Evolutionary conservation across 2,888 invertebrate genomes (phyloP).

Genomic region (Protophormia terraenovae): DNA sequence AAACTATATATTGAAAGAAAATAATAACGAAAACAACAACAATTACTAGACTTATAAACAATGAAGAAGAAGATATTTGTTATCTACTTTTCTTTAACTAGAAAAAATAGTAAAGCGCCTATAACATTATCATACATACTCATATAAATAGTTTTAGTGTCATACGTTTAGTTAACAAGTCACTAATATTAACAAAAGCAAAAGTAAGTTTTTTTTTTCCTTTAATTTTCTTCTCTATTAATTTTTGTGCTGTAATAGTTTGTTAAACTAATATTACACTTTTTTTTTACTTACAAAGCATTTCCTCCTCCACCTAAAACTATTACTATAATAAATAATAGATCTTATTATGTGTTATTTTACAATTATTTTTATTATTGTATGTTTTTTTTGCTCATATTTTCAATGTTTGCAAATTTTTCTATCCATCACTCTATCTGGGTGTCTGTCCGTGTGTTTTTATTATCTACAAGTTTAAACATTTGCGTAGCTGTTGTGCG

Average conservation of each 20-base stretch:
- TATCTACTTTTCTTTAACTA: constrained; percentile 6
- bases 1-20: constrained; percentile 33
- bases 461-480: constrained; percentile 61
- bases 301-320: too few relatives aligned
- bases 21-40: constrained; percentile 3
- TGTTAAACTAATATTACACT: constrained; percentile 38
- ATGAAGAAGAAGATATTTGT: constrained; percentile 26
- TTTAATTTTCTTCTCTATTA: neutral
- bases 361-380: neutral
- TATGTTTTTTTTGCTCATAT: neutral
- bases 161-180: constrained; percentile 10
- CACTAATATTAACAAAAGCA: neutral
- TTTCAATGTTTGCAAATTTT: constrained; percentile 45
- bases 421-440: constrained; percentile 14
- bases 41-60: neutral
- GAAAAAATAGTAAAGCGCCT: constrained; percentile 1
- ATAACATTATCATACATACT: too few relatives aligned
- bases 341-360: constrained; percentile 38
- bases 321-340: too few relatives aligned
- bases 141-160: neutral
- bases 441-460: neutral
- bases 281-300: too few relatives aligned
- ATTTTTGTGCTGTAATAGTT: constrained; percentile 46
- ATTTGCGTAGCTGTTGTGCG: constrained; percentile 59
- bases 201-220: neutral